Conservation (phyloP, 2,113 vertebrate species). For the Rallus limicola region DNA sequence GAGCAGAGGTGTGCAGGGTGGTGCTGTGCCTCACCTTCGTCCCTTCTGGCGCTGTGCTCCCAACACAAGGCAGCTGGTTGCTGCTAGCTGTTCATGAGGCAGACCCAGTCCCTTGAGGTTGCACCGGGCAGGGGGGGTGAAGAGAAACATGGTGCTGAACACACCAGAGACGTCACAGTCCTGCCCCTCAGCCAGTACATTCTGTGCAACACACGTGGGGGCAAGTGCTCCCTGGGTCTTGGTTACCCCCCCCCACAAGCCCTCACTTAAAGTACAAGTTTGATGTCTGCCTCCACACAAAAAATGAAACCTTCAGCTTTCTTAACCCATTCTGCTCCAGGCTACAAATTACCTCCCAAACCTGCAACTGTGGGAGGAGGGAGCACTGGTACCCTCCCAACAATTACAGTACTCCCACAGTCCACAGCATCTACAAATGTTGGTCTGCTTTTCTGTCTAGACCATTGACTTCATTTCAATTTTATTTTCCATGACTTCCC, state of each 20-base stretch:
- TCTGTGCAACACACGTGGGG: fast-evolving
- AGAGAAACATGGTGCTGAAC: fast-evolving
- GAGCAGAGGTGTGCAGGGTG: not conserved
- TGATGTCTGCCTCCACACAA: not conserved
- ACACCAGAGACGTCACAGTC: not conserved
- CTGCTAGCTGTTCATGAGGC: not conserved
- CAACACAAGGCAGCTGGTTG: not conserved
- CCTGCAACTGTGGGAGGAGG: not conserved
- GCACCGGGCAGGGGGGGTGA: too few species aligned
- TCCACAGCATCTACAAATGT: not conserved
- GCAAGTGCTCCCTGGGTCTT: not conserved
- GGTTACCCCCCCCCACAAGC: not conserved
- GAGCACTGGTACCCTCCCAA: not conserved
- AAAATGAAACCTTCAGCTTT: not conserved
- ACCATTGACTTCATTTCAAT: not conserved
- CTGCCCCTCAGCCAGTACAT: fast-evolving
- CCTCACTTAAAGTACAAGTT: not conserved
- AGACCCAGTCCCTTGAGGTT: not conserved
- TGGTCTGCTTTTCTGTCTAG: not conserved
- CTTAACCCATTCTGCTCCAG: not conserved
- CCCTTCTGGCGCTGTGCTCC: not conserved
- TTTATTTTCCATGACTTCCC: not conserved
- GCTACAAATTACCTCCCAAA: not conserved
- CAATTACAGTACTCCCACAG: not conserved
- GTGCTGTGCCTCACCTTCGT: not conserved